Evolutionary conservation across 2,797 vertebrate species (phyloP).

Genomic region (Karalla daura): DNA sequence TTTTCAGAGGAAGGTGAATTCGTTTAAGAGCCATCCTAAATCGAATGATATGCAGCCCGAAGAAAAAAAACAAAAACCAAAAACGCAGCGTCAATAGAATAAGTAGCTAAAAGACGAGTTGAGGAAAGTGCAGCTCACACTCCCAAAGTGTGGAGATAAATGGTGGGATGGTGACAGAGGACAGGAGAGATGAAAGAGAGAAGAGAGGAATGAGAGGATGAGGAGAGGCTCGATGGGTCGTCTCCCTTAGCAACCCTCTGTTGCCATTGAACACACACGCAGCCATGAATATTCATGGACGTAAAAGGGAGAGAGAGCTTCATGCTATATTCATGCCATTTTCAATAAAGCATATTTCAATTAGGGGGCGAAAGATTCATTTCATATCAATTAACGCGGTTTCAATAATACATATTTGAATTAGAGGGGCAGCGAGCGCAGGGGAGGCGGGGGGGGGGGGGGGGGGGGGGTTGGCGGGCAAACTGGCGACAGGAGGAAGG

Average conservation of each 20-base stretch:
- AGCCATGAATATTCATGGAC: conserved; percentile 75
- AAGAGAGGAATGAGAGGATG: conserved; percentile 62
- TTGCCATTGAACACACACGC: conserved; percentile 54
- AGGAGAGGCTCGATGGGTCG: conserved; percentile 57
- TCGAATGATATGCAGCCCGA: not conserved
- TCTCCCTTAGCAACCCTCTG: conserved; percentile 76
- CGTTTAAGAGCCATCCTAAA: not conserved
- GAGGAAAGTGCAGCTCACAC: conserved; percentile 11
- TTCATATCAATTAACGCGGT: conserved; percentile 62
- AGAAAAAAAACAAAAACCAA: not conserved
- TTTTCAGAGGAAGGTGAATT: not conserved
- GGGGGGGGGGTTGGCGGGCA: conserved; percentile 14
- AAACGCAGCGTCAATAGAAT: not conserved
- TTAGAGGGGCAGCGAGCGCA: conserved; percentile 36
- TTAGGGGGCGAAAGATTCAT: conserved; percentile 61
- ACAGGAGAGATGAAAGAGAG: conserved; percentile 62
- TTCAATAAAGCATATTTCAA: conserved; percentile 78
- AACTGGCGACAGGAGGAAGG: conserved; percentile 7
- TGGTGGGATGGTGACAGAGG: conserved; percentile 45
- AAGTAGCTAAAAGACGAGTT: not conserved
- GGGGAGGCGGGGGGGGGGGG: not conserved
- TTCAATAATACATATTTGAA: conserved; percentile 75
- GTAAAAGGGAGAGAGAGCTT: conserved; percentile 51
- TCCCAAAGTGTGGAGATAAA: conserved; percentile 38
- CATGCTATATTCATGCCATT: conserved; percentile 71